These are phyloP conservation scores for Babyrousa celebensis DNA, from an alignment of 2,797 vertebrate species.

Conservation along the genomic window DNA sequence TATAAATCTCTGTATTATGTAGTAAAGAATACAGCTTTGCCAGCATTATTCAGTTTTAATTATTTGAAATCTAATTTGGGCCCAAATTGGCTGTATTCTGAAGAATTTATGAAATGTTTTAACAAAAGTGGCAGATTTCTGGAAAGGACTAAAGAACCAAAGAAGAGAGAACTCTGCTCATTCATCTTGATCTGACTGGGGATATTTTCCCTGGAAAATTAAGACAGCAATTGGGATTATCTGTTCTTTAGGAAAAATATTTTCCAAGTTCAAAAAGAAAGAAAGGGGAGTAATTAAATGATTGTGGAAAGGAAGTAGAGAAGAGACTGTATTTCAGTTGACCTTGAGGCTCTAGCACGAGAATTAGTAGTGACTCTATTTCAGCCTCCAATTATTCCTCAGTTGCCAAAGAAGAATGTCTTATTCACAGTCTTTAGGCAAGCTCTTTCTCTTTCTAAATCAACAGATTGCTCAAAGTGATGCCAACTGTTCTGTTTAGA, in stretches of 20 bases:
- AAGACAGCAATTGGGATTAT: slow-evolving; percentile 16
- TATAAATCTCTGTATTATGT: not conserved
- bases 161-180: slow-evolving; percentile 6
- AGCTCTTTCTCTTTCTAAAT: slow-evolving; percentile 59
- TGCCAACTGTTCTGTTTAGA: slow-evolving; percentile 70
- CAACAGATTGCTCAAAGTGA: slow-evolving; percentile 49
- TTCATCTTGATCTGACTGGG: slow-evolving; percentile 62
- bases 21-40: not conserved
- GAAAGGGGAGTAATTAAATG: slow-evolving; percentile 12
- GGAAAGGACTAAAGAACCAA: slow-evolving; percentile 61
- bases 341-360: not conserved
- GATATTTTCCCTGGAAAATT: slow-evolving; percentile 46
- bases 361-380: not conserved
- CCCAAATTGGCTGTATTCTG: not conserved
- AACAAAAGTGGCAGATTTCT: slow-evolving; percentile 68
- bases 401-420: slow-evolving; percentile 27
- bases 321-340: not conserved
- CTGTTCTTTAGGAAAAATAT: slow-evolving; percentile 37
- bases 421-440: slow-evolving; percentile 21
- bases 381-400: not conserved
- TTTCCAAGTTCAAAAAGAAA: not conserved
- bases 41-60: slow-evolving; percentile 25
- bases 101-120: slow-evolving; percentile 70
- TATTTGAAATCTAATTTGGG: slow-evolving; percentile 56
- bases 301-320: not conserved